Evolutionary conservation across 2,888 invertebrate genomes (phyloP).

Genomic region (Cactoblastis cactorum): DNA sequence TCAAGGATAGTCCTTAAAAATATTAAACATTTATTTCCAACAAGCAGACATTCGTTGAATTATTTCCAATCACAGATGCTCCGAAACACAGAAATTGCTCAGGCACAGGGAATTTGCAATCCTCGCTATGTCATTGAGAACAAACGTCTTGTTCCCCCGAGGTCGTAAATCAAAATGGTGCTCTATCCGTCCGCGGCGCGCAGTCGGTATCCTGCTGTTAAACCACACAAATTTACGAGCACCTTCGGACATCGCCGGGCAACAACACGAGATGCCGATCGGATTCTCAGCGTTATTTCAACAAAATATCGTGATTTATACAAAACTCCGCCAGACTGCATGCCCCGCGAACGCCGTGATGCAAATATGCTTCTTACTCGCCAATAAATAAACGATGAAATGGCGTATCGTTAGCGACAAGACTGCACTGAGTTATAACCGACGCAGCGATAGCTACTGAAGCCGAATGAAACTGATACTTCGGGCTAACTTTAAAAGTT

Average conservation of each 20-base stretch:
- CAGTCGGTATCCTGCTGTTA: slow-evolving; percentile 66
- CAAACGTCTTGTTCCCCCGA: slow-evolving; percentile 43
- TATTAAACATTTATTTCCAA: not conserved
- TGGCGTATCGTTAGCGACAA: slow-evolving; percentile 21
- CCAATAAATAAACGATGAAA: slow-evolving; percentile 32
- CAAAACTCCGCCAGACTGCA: slow-evolving; percentile 37
- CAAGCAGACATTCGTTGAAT: not conserved
- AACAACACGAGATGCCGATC: slow-evolving; percentile 65
- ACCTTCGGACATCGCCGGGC: slow-evolving; percentile 58
- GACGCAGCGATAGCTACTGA: slow-evolving; percentile 17
- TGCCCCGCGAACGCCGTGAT: slow-evolving; percentile 25
- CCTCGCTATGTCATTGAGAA: slow-evolving; percentile 23
- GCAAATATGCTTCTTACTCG: slow-evolving; percentile 33
- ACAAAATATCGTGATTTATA: slow-evolving; percentile 77
- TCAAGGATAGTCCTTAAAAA: too few relatives aligned
- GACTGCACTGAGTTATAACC: slow-evolving; percentile 15
- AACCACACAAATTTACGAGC: slow-evolving; percentile 75
- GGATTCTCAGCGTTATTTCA: slow-evolving; percentile 69
- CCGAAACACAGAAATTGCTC: slow-evolving; percentile 3
- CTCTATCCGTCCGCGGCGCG: slow-evolving; percentile 65
- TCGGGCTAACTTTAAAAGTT: not conserved
- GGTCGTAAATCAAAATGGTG: slow-evolving; percentile 65
- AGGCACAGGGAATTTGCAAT: not conserved
- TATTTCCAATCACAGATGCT: not conserved
- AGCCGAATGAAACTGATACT: slow-evolving; percentile 7